Base-by-base conservation (phyloP, 2,113 vertebrate genomes). In the Thunnus maccoyii region DNA sequence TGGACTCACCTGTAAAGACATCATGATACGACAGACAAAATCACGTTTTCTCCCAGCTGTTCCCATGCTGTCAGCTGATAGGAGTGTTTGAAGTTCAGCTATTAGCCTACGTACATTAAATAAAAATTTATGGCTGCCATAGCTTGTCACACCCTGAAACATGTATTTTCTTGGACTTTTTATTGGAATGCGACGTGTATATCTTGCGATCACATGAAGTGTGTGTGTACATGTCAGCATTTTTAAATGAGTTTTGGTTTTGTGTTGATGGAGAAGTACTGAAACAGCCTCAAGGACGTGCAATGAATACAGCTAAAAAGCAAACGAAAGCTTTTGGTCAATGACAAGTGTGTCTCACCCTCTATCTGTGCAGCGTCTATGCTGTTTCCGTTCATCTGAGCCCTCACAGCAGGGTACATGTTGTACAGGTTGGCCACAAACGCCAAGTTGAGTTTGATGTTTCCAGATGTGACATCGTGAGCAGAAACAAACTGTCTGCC, bases 391-490 rank as follows among this genome's bases (percentile, higher is more conserved):
- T 94, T 95, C 78, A 62, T 88, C 14, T 93, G 84, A 70, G 91
- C 89, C 72, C 87, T 96, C 75, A 99, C 86, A 67, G 94, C 90
- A 10, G 98, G 97, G 36, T 97, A 94, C 80, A 94, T 96, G 91
- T 99, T 99, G 94, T 97, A 99, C 55, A 99, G 94, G 94, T 99
- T 99, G 84, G 98, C 98, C 50, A 99, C 97, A 55, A 98, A 99
- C 78, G 97, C 98, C 89, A 96, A 86, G 94, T 99, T 99, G 79
- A 99, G 97, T 85, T 99, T 99, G 85, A 95, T 96, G 91, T 99
- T 99, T 80, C 98, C 98, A 50, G 96, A 92, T 67, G 97, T 96
- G 81, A 99, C 97, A 84, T 99, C 98, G 10, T 92, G 93, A 52
- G 98, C 95, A 57, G 97, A 96, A 52, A 99, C 98, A 89, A 99